A percentile compares a stretch with the other conserved stretches of the same genome.
Evolutionary conservation across 2,113 vertebrate species (phyloP).

Genomic region (Callionymus lyra): DNA sequence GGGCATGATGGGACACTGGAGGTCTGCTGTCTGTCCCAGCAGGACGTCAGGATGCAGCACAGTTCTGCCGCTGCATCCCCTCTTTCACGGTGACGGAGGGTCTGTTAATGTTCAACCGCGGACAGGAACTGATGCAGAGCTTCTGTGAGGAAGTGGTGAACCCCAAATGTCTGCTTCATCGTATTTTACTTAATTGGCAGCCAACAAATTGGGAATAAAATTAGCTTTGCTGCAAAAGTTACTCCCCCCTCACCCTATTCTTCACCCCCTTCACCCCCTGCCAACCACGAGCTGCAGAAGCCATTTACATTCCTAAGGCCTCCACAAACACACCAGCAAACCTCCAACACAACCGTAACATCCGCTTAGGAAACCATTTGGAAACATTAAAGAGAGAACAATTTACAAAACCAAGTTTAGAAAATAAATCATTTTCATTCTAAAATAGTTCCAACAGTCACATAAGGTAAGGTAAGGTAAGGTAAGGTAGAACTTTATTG

Average conservation of each 20-base stretch:
- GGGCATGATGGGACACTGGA: conserved; percentile 25
- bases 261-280: neutral
- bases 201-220: too few species aligned
- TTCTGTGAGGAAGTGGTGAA: conserved; percentile 10
- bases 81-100: conserved; percentile 32
- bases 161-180: conserved; percentile 1
- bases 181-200: neutral
- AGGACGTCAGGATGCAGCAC: conserved; percentile 41
- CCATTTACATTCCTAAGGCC: too few species aligned
- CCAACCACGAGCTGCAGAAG: neutral
- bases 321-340: too few species aligned
- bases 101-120: conserved; percentile 53
- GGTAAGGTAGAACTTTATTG: too few species aligned
- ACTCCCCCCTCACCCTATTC: neutral
- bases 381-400: too few species aligned
- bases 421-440: too few species aligned
- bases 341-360: too few species aligned
- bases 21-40: conserved; percentile 40
- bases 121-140: conserved; percentile 47
- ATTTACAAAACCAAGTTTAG: too few species aligned
- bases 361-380: too few species aligned
- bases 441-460: too few species aligned
- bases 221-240: too few species aligned
- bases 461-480: too few species aligned
- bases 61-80: conserved; percentile 25